phyloP scores from a whole-genome alignment of 2,113 vertebrate genomes.

The Eolophus roseicapilla region DNA sequence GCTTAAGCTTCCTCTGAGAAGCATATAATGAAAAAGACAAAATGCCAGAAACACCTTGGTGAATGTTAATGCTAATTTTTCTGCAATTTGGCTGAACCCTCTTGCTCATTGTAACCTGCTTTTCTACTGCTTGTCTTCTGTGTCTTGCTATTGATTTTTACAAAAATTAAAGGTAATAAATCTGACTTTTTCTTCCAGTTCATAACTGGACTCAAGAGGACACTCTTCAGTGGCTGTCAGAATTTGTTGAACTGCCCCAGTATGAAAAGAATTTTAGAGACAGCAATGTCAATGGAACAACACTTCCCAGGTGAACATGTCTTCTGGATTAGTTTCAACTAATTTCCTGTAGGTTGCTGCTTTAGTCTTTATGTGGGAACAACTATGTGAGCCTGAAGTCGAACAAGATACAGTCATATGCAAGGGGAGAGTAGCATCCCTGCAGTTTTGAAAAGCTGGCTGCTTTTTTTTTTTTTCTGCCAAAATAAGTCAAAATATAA shows the following conservation, averaged over 20 bases:
- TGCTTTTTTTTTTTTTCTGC: neutral
- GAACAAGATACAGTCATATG: neutral
- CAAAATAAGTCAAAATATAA: neutral
- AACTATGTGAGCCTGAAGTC: neutral
- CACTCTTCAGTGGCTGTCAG: conserved; percentile 91
- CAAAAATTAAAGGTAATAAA: neutral
- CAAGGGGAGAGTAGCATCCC: neutral
- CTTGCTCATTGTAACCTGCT: neutral
- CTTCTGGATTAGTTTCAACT: neutral
- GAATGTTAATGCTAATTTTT: conserved; percentile 1
- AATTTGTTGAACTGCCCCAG: conserved; percentile 96
- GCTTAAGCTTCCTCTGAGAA: neutral
- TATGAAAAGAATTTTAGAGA: conserved; percentile 96
- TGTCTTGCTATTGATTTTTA: neutral
- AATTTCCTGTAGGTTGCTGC: neutral
- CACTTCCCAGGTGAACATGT: conserved; percentile 87
- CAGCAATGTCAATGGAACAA: conserved; percentile 91
- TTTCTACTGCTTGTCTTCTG: neutral
- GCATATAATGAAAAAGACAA: conserved; percentile 22
- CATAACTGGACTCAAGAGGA: conserved; percentile 99
- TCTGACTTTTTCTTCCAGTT: conserved; percentile 75
- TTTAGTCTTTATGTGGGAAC: neutral
- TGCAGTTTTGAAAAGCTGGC: neutral
- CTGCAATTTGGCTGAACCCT: neutral
- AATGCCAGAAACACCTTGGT: neutral